Percentiles rank a stretch among this genome's conserved stretches.
These are phyloP conservation scores for Phrynocephalus vlangalii DNA, from an alignment of 2,797 vertebrate genomes.

Conservation along the genomic window DNA sequence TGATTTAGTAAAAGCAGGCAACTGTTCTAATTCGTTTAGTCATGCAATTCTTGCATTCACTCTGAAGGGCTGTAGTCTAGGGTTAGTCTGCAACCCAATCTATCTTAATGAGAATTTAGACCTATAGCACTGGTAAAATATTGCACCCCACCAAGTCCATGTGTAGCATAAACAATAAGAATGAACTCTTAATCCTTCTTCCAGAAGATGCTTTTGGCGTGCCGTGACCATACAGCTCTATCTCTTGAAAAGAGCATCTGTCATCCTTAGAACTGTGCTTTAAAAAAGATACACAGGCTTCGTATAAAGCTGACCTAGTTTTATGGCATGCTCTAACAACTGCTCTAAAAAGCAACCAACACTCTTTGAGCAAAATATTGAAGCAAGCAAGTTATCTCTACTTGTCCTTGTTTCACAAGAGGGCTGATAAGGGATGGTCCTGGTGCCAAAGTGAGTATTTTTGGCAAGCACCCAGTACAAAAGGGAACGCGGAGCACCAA, in stretches of 20 bases:
- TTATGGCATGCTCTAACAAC: neutral
- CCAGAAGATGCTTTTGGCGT: neutral
- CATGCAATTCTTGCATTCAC: neutral
- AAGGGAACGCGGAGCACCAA: neutral
- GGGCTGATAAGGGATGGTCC: neutral
- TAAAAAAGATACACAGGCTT: constrained; percentile 2
- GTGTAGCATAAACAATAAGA: neutral
- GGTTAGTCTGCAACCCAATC: no score
- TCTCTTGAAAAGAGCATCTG: constrained; percentile 6
- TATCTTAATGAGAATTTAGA: neutral
- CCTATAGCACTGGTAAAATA: rapidly evolving
- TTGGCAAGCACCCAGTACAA: neutral
- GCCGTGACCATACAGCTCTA: neutral
- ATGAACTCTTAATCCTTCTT: neutral
- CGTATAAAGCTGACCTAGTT: neutral
- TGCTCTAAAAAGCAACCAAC: neutral
- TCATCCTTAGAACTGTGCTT: neutral
- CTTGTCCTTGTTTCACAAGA: neutral
- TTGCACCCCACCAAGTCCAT: neutral
- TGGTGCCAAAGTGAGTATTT: neutral
- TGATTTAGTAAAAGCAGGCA: neutral
- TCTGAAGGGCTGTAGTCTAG: neutral
- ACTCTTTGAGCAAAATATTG: neutral
- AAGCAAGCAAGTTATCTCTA: neutral
- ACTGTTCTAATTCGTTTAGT: neutral